Conservation (phyloP, 2,113 vertebrate genomes). For the Podarcis cretensis region DNA sequence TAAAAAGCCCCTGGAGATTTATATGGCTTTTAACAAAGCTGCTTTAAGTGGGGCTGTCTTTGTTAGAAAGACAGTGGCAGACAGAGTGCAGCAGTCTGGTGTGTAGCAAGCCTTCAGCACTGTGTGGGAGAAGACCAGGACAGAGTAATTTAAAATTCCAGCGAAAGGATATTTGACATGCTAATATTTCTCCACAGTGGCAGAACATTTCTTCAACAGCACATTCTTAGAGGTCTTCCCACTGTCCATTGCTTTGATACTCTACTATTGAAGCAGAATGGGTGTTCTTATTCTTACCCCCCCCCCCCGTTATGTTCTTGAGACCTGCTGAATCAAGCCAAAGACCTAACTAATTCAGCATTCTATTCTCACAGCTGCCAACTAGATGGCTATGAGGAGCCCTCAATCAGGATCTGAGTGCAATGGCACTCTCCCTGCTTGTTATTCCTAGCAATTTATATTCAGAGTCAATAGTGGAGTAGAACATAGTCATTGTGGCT, state of each 20-base stretch:
- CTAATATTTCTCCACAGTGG: not conserved
- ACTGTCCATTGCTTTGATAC: not conserved
- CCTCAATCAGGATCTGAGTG: too few relatives aligned
- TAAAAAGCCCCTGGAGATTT: not conserved
- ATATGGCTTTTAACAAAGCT: conserved; percentile 1
- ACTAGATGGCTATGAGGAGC: too few relatives aligned
- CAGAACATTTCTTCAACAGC: not conserved
- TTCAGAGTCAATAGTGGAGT: too few relatives aligned
- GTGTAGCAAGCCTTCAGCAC: not conserved
- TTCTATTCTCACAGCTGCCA: too few relatives aligned
- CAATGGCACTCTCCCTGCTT: too few relatives aligned
- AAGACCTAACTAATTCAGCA: too few relatives aligned
- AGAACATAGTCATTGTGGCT: too few relatives aligned
- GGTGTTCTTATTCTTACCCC: not conserved
- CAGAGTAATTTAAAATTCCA: not conserved
- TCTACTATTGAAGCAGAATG: not conserved
- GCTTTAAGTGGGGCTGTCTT: not conserved
- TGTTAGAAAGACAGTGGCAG: not conserved
- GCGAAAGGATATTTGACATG: not conserved
- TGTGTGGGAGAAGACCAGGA: not conserved
- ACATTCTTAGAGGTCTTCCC: not conserved
- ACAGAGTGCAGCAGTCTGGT: not conserved
- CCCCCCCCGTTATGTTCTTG: too few relatives aligned
- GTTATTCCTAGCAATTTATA: too few relatives aligned
- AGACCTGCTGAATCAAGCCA: too few relatives aligned